Evolutionary conservation across 2,113 vertebrate species (phyloP), one percentile per base, ranked within the genome.

Genomic region (Platichthys flesus): DNA sequence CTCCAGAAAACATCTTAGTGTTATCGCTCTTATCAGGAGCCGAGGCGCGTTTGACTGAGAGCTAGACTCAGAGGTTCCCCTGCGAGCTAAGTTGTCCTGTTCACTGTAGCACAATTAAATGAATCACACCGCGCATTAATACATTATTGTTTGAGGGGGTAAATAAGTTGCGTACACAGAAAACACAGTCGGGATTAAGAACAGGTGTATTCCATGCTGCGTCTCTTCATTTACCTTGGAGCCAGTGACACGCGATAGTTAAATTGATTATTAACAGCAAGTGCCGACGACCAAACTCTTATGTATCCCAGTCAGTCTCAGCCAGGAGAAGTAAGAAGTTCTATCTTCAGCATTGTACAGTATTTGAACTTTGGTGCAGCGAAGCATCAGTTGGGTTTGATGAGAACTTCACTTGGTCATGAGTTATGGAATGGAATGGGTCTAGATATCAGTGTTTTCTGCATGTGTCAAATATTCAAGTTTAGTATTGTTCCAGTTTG

Each of bases 1-100:
- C 67, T 74, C 16, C 58, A 58, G 3, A 72, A 67, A 12, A 35
- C 47, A 51, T 51, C 16, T 49, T 49, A 49, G 18, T 49, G 14
- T 49, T 49, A 18, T 49, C 14, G 16, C 4, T 49, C 5, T 5
- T 5, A 49, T 49, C 47, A 18, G 47, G 4, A 49, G 47, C 47
- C 5, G 15, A 49, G 47, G 2, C 1, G 5, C 1, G 16, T 51
- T 18, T 74, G 49, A 20, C 64, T 49, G 12, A 58, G 59, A 72
- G 59, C 3, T 28, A 28, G 26, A 28, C 26, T 28, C 21, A 42
- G 18, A 9, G 21, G 16, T 59, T 47, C 9, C 4, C 9, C 18
- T 47, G 3, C 8, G 40, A 57, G 40, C 58, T 51, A 35, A 2
- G 18, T 24, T 51, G 1, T 51, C 47, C 47, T 51, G 47, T 51